Base-by-base conservation (phyloP, 2,797 vertebrate species). In the Myripristis jacobus region DNA sequence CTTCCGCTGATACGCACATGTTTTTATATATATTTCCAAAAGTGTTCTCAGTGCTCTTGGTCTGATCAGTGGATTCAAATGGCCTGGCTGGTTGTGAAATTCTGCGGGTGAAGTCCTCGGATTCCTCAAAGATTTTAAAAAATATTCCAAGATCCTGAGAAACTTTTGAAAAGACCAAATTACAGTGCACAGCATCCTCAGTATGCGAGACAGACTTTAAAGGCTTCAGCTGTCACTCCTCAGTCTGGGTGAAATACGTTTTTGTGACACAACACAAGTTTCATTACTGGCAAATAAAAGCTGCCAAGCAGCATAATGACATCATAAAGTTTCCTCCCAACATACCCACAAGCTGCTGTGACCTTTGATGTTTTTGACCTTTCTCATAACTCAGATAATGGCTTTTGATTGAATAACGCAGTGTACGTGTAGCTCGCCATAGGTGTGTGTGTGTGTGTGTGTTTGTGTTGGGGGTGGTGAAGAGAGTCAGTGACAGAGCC, bases 341-440 rank as follows among this genome's bases (percentile, higher is more conserved):
- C 69, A 68, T 75, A 70, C 46, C 19, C 57, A 65, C 66, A 19
- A 54, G 56, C 63, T 52, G 66, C 73, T 72, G 52, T 85, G 81
- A 88, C 82, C 83, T 86, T 74, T 83, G 73, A 76, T 77, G 76
- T 70, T 76, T 77, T 81, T 82, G 80, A 85, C 67, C 82, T 86
- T 80, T 65, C 34, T 60, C 71, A 21, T 78, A 77, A 84, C 56
- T 84, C 58, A 48, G 63, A 83, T 81, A 75, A 84, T 55, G 44
- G 44, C 62, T 80, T 83, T 75, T 78, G 76, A 84, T 70, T 80
- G 79, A 87, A 52, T 48, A 68, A 53, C 70, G 43, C 13, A 41
- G 53, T 22, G 47, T 48, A 16, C 2, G 21, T 6, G 9, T 3
- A 29, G 38, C 48, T 67, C 38, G 22, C 48, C 46, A 48, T 56